A percentile compares a stretch with the other conserved stretches of the same genome.
Conservation (phyloP, 2,797 vertebrate species). For the Anguilla megastoma region DNA sequence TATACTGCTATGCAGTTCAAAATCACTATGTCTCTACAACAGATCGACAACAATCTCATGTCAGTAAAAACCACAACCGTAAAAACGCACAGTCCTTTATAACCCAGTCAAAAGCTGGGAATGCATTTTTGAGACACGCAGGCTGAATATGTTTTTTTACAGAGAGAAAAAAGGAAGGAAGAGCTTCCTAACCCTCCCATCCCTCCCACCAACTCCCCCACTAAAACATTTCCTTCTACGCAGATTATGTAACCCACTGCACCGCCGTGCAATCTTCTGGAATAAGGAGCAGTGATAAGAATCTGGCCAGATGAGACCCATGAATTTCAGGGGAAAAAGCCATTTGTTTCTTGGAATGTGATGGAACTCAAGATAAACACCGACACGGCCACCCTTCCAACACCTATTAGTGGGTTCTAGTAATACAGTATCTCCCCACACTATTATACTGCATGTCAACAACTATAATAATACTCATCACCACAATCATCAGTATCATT, state of each 20-base stretch:
- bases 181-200: constrained; percentile 40
- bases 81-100: neutral
- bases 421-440: neutral
- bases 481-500: neutral
- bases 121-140: constrained; percentile 31
- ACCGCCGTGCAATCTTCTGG: constrained; percentile 60
- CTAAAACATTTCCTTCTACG: constrained; percentile 72
- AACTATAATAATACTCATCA: neutral
- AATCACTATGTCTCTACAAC: neutral
- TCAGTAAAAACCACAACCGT: constrained; percentile 32
- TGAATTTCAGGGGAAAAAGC: constrained; percentile 6
- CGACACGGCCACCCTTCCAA: neutral
- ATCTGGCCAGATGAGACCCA: constrained; percentile 26
- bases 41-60: neutral
- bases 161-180: constrained; percentile 31
- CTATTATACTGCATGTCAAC: neutral
- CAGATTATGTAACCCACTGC: constrained; percentile 68
- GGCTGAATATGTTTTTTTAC: constrained; percentile 26
- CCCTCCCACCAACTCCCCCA: constrained; percentile 47
- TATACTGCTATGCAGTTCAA: constrained; percentile 1
- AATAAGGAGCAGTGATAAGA: constrained; percentile 57
- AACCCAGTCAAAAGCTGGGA: neutral
- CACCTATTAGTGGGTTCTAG: neutral
- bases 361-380: constrained; percentile 15
- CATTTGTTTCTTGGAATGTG: constrained; percentile 32